Base-by-base conservation (phyloP, 2,797 vertebrate species). In the Echiichthys vipera region DNA sequence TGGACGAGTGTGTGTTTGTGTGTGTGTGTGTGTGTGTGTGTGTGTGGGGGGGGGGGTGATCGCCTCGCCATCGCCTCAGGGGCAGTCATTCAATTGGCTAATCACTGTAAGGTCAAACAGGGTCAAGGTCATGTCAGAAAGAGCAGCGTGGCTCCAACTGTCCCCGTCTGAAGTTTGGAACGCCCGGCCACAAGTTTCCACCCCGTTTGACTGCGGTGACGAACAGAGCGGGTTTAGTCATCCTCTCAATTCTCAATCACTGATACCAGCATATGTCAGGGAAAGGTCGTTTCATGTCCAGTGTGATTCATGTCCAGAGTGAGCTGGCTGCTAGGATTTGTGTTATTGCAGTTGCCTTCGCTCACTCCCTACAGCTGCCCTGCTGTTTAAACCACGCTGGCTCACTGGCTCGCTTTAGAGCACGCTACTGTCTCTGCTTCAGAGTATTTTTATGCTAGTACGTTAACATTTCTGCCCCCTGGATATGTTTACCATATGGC, bases 231-330 rank as follows among this genome's bases (percentile, higher is more conserved):
- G 80, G 75, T 91, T 91, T 88, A 90, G 88, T 93, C 87, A 91
- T 92, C 84, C 58, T 73, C 85, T 85, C 72, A 53, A 64, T 89
- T 84, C 87, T 89, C 87, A 81, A 86, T 90, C 90, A 85, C 78
- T 66, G 87, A 89, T 86, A 87, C 83, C 87, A 81, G 90, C 86
- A 78, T 80, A 81, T 89, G 89, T 90, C 87, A 88, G 75, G 64
- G 72, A 88, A 89, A 90, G 91, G 88, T 91, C 65, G 67, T 63
- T 77, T 63, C 83, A 61, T 75, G 81, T 88, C 84, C 83, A 65
- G 27, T 36, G 78, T 92, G 91, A 92, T 89, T 92, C 91, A 92
- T 89, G 85, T 84, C 73, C 75, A 59, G 76, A 45, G 74, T 84
- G 89, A 90, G 86, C 87, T 87, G 84, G 80, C 83, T 65, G 74